Evolutionary conservation across 2,113 vertebrate species (phyloP), one percentile per base, ranked within the genome.

Genomic region (Apaloderma vittatum): DNA sequence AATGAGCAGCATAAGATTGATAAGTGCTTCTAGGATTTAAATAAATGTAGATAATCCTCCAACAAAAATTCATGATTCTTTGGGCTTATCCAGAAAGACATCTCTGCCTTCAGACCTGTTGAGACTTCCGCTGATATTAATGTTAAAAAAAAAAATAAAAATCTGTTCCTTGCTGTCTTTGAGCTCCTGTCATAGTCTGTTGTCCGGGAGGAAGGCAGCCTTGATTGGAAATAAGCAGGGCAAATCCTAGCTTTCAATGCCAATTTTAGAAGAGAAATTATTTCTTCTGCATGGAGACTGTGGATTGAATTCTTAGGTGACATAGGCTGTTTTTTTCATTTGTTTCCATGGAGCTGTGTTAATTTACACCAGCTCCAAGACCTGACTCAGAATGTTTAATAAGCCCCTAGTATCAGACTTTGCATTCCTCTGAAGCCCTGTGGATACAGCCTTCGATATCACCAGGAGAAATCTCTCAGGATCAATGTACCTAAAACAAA

Each of bases 311-410:
- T 88, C 61, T 94, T 94, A 86, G 72, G 52, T 92, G 30, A 36
- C 23, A 82, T 57, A 81, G 30, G 45, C 24, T 77, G 23, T 9
- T 63, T 52, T 49, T 48, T 49, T 46, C 8, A 57, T 93, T 86
- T 90, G 86, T 96, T 97, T 94, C 91, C 76, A 84, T 91, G 83
- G 92, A 94, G 73, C 45, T 89, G 37, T 75, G 45, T 81, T 94
- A 91, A 92, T 95, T 93, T 93, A 65, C 63, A 78, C 68, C 73
- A 48, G 70, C 68, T 94, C 40, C 26, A 74, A 96, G 88, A 80
- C 52, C 68, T 80, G 73, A 36, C 49, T 78, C 8, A 21, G 73
- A 89, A 79, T 94, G 68, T 85, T 94, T 94, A 97, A 87, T 92
- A 89, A 93, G 23, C 30, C 30, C 15, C 26, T 68, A 89, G 66